Evolutionary conservation across 2,113 vertebrate species (phyloP).

Genomic region (Ceratotherium simum): DNA sequence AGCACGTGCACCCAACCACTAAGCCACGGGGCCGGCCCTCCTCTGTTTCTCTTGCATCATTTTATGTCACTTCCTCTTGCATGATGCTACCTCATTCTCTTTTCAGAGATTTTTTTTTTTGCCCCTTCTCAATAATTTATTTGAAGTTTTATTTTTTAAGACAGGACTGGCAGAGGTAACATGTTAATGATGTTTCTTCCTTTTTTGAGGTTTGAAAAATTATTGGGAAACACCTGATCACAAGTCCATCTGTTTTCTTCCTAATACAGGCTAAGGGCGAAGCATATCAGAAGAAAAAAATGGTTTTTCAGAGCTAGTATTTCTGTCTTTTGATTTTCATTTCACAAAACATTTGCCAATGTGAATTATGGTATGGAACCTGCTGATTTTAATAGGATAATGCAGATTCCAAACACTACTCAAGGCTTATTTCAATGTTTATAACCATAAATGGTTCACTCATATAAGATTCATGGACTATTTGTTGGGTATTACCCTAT

Average conservation of each 20-base stretch:
- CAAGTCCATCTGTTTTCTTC: background rate
- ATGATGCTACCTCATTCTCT: background rate
- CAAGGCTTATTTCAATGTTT: background rate
- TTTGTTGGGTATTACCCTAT: background rate
- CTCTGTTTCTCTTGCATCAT: background rate
- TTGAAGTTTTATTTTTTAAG: background rate
- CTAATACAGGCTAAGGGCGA: fast-evolving
- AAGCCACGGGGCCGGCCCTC: too few relatives aligned
- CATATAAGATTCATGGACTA: background rate
- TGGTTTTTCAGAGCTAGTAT: background rate
- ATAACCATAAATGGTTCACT: background rate
- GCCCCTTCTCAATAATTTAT: background rate
- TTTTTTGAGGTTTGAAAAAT: background rate
- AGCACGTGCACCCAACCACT: too few relatives aligned
- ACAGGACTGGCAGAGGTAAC: background rate
- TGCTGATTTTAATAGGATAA: background rate
- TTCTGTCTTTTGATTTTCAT: background rate
- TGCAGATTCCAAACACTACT: background rate
- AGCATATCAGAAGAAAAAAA: background rate
- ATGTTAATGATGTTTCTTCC: background rate
- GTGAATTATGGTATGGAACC: too few relatives aligned
- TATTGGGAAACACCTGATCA: background rate
- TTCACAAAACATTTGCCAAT: background rate
- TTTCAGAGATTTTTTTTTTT: background rate
- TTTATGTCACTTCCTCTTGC: background rate